phyloP scores from a whole-genome alignment of 2,888 invertebrate species.

The Drosophila nigritarsus region DNA sequence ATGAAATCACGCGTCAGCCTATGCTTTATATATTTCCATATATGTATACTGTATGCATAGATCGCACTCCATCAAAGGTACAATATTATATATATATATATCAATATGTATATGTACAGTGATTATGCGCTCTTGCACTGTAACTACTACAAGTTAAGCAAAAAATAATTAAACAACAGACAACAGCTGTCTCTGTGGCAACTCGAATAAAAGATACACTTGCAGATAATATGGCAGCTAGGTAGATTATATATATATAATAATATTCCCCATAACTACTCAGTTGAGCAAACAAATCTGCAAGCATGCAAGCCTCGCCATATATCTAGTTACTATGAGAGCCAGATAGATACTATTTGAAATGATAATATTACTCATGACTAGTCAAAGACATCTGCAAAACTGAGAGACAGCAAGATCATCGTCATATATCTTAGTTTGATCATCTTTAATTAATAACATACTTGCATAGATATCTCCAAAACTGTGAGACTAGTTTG shows the following conservation, averaged over 20 bases:
- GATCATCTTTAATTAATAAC: too few species aligned
- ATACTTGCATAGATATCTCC: background rate
- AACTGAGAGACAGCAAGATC: background rate
- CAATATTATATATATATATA: background rate
- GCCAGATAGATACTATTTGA: background rate
- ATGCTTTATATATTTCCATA: background rate
- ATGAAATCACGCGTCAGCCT: conserved; percentile 63
- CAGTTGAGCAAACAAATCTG: too few species aligned
- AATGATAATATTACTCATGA: background rate
- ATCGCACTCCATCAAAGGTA: background rate
- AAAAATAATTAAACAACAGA: background rate
- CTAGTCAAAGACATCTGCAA: background rate
- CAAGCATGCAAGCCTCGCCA: too few species aligned
- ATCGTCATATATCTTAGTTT: too few species aligned
- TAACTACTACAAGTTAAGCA: conserved; percentile 13
- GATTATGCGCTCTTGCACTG: conserved; percentile 44
- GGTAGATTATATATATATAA: too few species aligned
- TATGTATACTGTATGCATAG: background rate
- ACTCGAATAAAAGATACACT: conserved; percentile 7
- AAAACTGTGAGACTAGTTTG: background rate
- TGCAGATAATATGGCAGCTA: background rate
- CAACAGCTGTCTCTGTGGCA: background rate
- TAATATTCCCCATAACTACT: too few species aligned
- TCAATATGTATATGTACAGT: conserved; percentile 1
- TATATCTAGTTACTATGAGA: background rate